Evolutionary conservation across 2,113 vertebrate species (phyloP), one percentile per base, ranked within the genome.

Genomic region (Sclerurus mexicanus): DNA sequence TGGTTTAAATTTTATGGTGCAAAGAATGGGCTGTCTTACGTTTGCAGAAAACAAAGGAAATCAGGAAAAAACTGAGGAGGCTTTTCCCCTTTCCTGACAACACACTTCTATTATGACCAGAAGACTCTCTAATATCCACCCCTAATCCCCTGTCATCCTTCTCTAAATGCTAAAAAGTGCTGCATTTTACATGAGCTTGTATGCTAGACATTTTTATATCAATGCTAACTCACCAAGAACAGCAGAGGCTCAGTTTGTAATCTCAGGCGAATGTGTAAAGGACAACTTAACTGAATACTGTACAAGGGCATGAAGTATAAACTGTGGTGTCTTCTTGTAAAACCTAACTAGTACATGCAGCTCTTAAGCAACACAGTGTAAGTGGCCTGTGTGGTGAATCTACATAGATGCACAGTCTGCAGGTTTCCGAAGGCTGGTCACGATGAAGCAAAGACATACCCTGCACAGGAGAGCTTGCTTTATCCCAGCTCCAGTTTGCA

Each of bases 101-200:
- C 33, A 71, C 21, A 47, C 42, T 90, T 85, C 72, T 71, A 21
- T 77, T 77, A 81, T 47, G 72, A 92, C 84, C 52, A 0, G 0
- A 89, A 75, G 44, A 81, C 21, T 80, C 67, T 59, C 31, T 63
- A 90, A 89, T 67, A 93, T 71, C 47, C 60, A 81, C 25, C 33
- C 44, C 35, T 86, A 90, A 85, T 88, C 80, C 59, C 11, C 59
- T 53, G 19, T 84, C 80, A 89, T 60, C 60, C 56, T 73, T 59
- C 42, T 44, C 18, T 59, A 95, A 95, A 93, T 72, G 86, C 69
- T 84, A 74, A 77, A 67, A 90, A 74, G 55, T 52, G 50, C 46
- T 67, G 33, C 39, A 71, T 74, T 92, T 95, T 95, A 72, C 85
- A 95, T 71, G 72, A 93, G 60, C 14, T 88, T 86, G 50, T 86